Base-by-base conservation (phyloP, 2,888 invertebrate species). In the Archips xylosteana region DNA sequence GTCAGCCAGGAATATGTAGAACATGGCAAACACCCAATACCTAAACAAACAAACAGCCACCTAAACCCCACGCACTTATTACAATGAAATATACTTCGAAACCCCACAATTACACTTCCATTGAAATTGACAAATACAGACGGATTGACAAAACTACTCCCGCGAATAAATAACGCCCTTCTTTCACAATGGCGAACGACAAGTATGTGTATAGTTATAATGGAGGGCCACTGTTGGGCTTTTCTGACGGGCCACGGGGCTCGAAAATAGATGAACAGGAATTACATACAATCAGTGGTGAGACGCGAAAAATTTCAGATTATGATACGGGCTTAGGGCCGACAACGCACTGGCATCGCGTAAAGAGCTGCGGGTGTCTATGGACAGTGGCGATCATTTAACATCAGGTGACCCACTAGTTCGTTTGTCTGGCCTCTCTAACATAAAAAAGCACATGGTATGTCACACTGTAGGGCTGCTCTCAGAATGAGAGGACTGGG, bases 91-190 rank as follows among this genome's bases (percentile, higher is more conserved):
- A 34, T 34, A 15, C 49, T 49, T 34, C n/a, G 36, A 72, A 45
- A 47, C 66, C 57, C 39, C n/a, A 73, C 62, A 73, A 73, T 73
- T 73, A 73, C 57, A 36, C 32, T 34, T 32, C 62, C 54, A 68
- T 73, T 63, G 62, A 73, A 72, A 76, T 76, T 73, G 71, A 75
- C 73, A 73, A 75, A 76, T 57, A 57, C 65, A 65, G 68, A 72
- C 51, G 62, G 74, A 74, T 70, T 71, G 71, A 75, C 71, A 69
- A 62, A 72, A 75, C 71, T 75, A 71, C 75, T 71, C 68, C 57
- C 51, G 51, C 75, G 69, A 72, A 71, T 75, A 75, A 75, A 75
- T 71, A 75, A 69, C 68, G 69, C 15, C 71, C 57, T 32, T 32
- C 71, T 49, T 65, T 61, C 49, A 66, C 74, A 70, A 73, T 73